phyloP scores from a whole-genome alignment of 2,113 vertebrate genomes.

The Natator depressus region DNA sequence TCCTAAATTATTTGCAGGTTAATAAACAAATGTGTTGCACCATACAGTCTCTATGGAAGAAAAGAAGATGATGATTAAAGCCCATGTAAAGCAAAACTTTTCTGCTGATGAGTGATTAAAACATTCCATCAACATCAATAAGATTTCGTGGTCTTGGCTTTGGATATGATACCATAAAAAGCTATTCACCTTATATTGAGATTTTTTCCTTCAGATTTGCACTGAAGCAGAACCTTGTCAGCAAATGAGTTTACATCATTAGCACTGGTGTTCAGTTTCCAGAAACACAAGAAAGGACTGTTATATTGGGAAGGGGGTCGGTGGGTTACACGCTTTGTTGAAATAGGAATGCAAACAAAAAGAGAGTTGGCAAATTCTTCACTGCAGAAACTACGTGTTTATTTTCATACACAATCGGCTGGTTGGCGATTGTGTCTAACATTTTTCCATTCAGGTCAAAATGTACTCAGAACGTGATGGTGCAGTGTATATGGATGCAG shows the following conservation, averaged over 20 bases:
- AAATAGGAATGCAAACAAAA: conserved; percentile 44
- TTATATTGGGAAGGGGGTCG: background rate
- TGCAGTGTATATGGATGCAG: background rate
- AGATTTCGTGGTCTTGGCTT: conserved; percentile 31
- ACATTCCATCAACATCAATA: conserved; percentile 21
- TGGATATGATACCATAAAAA: conserved; percentile 39
- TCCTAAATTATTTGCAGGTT: background rate
- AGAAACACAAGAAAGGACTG: conserved; percentile 41
- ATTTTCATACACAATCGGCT: background rate
- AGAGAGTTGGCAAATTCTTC: background rate
- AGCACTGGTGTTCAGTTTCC: conserved; percentile 65
- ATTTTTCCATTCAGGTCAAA: background rate
- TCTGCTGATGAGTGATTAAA: conserved; percentile 66
- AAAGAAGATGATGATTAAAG: conserved; percentile 28
- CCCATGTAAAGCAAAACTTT: conserved; percentile 53
- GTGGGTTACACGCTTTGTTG: background rate
- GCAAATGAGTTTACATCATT: conserved; percentile 38
- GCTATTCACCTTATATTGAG: conserved; percentile 22
- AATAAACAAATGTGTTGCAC: background rate
- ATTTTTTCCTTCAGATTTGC: background rate
- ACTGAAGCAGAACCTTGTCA: conserved; percentile 58
- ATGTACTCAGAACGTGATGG: background rate
- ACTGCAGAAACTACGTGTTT: background rate
- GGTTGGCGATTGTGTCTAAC: background rate
- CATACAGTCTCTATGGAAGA: background rate